These are phyloP conservation scores for Apodemia mormo DNA, from an alignment of 2,888 invertebrate species.

Conservation along the genomic window DNA sequence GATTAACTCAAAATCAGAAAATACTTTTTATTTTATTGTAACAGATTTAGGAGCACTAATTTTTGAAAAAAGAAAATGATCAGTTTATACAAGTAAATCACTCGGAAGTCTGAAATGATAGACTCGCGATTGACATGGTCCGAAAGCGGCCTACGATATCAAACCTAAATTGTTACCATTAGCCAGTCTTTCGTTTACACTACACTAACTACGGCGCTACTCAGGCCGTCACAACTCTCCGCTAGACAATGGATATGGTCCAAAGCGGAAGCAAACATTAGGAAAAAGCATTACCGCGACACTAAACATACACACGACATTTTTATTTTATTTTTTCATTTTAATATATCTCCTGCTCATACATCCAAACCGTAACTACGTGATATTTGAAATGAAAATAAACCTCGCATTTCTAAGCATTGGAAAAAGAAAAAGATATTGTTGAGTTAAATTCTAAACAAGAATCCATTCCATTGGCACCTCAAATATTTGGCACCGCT, in stretches of 20 bases:
- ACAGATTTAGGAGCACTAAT: not conserved
- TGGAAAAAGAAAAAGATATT: slow-evolving; percentile 5
- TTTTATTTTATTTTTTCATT: slow-evolving; percentile 7
- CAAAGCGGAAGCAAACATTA: slow-evolving; percentile 22
- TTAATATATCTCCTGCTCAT: slow-evolving; percentile 8
- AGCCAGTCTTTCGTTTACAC: slow-evolving; percentile 80
- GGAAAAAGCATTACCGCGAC: slow-evolving; percentile 14
- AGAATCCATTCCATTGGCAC: slow-evolving; percentile 55
- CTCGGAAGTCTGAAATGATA: not conserved
- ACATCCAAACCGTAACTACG: slow-evolving; percentile 3
- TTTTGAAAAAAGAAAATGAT: not conserved
- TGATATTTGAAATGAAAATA: not conserved
- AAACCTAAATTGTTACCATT: slow-evolving; percentile 63
- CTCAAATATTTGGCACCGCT: slow-evolving; percentile 71
- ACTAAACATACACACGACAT: slow-evolving; percentile 15
- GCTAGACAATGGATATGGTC: slow-evolving; percentile 28
- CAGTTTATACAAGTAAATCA: not conserved
- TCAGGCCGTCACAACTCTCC: slow-evolving; percentile 20
- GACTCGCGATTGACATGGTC: slow-evolving; percentile 19
- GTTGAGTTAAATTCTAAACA: slow-evolving; percentile 11
- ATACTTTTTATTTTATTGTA: not conserved
- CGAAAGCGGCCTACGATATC: slow-evolving; percentile 33
- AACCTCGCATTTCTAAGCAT: not conserved
- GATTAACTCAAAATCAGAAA: not conserved
- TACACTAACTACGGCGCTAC: slow-evolving; percentile 47